Base-by-base conservation (phyloP, 2,888 invertebrate species). In the Petrolisthes cinctipes region DNA sequence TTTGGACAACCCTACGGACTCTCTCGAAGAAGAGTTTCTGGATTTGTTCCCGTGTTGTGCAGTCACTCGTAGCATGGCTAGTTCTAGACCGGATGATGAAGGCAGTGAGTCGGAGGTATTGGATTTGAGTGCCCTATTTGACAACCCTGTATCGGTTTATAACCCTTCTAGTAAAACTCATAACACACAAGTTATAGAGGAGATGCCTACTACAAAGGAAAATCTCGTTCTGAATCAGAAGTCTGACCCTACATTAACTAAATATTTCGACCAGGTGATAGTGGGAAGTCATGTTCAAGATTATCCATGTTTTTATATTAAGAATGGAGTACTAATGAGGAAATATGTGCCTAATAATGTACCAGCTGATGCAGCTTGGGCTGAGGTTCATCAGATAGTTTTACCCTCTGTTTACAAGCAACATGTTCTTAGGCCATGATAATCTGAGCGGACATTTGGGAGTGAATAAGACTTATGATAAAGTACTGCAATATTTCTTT, bases 251-350 rank as follows among this genome's bases (percentile, higher is more conserved):
- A 9, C 9, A 9, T 23, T 75, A 7, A 20, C n/a, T 14, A 7
- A 7, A 75, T 75, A 14, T 7, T 75, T 20, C n/a, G n/a, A 20
- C 9, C 7, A 20, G n/a, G 75, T 20, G 7, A 20, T 75, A 75
- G 20, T 9, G n/a, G 75, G n/a, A 14, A 14, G 11, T 75, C 11
- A 75, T 14, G n/a, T 75, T 14, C 11, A 66, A 6, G 17, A 82
- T 71, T 71, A 17, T 6, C 57, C 82, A 9, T 83, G 83, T n/a
- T 83, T 37, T 23, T 83, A 83, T 23, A 20, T 83, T 4, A 23
- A 73, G 23, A 23, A n/a, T 7, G 83, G 75, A n/a, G 66, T 83
- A 11, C 54, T 83, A 23, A 83, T 73, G 83, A 51, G 83, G 6
- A 51, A 83, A 20, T 73, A n/a, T 53, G 54, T 73, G 9, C 75